Conservation (phyloP, 2,888 invertebrate species). For the Phortica magna region DNA sequence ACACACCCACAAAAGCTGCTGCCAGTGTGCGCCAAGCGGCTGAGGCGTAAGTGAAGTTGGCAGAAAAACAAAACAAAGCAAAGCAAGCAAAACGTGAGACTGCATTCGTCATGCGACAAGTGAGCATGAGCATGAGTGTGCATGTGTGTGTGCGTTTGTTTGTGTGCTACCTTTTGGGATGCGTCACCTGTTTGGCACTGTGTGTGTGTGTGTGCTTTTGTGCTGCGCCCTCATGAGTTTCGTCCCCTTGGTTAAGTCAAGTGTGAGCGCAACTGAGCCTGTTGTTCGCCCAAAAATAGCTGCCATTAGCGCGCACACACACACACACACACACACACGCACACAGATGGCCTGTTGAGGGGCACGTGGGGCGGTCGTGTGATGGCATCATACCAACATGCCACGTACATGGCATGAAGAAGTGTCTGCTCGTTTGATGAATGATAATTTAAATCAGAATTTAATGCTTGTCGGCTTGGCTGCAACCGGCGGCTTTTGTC, state of each 20-base stretch:
- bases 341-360: background rate
- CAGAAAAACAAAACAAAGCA: background rate
- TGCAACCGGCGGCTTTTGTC: slow-evolving; percentile 40
- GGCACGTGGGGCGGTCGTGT: background rate
- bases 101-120: background rate
- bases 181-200: slow-evolving; percentile 13
- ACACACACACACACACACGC: too few relatives aligned
- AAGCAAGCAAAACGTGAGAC: background rate
- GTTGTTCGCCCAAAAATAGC: background rate
- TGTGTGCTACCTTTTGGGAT: slow-evolving; percentile 18
- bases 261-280: background rate
- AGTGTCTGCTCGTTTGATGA: slow-evolving; percentile 48
- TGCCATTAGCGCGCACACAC: too few relatives aligned
- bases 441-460: slow-evolving; percentile 62
- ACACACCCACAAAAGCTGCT: slow-evolving; percentile 14
- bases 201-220: background rate
- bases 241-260: background rate
- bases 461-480: slow-evolving; percentile 51
- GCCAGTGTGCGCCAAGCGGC: background rate
- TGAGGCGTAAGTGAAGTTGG: background rate
- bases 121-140: background rate
- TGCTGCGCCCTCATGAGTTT: background rate
- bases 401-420: background rate
- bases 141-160: slow-evolving; percentile 15
- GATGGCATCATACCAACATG: background rate